A percentile compares a stretch with the other conserved stretches of the same genome.
phyloP scores from a whole-genome alignment of 2,797 vertebrate species.

The Sebastes oblongus region DNA sequence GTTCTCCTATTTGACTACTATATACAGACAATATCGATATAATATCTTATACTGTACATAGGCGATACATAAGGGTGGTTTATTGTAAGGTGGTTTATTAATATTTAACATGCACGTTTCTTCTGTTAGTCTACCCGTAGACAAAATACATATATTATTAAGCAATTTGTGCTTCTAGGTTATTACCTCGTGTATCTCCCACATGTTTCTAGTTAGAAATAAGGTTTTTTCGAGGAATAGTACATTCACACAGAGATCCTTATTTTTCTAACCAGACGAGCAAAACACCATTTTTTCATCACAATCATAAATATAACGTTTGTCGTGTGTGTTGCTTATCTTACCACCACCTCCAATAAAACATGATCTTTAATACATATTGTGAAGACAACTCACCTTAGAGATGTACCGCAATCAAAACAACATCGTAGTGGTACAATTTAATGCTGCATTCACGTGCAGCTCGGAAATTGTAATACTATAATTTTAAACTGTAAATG shows the following conservation, averaged over 20 bases:
- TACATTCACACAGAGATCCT: background rate
- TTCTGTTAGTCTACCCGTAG: background rate
- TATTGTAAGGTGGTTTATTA: background rate
- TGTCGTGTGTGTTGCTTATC: background rate
- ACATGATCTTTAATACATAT: background rate
- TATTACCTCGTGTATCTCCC: background rate
- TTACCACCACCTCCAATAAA: background rate
- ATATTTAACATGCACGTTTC: background rate
- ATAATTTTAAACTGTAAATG: rapidly evolving
- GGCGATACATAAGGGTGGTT: background rate
- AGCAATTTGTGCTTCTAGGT: background rate
- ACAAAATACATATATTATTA: background rate
- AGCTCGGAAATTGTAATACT: background rate
- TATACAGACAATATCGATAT: background rate
- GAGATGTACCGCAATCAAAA: slow-evolving; percentile 63
- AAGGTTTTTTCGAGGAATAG: background rate
- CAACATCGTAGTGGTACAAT: slow-evolving; percentile 44
- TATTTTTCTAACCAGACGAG: background rate
- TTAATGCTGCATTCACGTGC: background rate
- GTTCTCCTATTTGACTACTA: background rate
- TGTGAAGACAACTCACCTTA: slow-evolving; percentile 56
- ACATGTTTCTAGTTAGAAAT: background rate
- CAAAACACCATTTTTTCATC: background rate
- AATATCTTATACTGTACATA: background rate
- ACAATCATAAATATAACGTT: background rate